A percentile compares a stretch with the other conserved stretches of the same genome.
These are phyloP conservation scores for Coturnix japonica DNA, from an alignment of 2,113 vertebrate genomes.

Conservation along the genomic window DNA sequence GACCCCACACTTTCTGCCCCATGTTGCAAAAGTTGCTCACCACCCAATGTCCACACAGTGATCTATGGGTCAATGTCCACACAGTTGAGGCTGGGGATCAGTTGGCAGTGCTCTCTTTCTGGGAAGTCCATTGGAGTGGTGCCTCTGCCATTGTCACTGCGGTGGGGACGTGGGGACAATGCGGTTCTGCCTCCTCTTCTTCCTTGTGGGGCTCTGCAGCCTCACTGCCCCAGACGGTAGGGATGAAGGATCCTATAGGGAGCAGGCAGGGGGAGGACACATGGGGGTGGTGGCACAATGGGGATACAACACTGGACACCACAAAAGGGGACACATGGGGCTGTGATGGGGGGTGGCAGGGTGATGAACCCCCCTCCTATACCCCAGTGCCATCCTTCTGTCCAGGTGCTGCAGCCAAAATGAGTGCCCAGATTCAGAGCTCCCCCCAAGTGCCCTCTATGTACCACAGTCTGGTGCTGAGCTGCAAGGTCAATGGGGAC, in stretches of 20 bases:
- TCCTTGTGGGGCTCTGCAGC: rapidly evolving
- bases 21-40: too few species aligned
- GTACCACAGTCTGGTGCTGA: neutral
- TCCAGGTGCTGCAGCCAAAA: neutral
- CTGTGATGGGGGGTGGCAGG: neutral
- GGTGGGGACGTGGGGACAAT: neutral
- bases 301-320: neutral
- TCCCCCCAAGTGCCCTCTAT: rapidly evolving
- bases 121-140: too few species aligned
- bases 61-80: neutral
- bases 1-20: too few species aligned
- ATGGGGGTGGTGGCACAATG: neutral
- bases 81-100: too few species aligned
- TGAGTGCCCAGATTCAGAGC: neutral
- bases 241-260: rapidly evolving
- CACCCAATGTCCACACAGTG: rapidly evolving
- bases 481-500: neutral
- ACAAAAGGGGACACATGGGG: neutral
- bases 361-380: neutral
- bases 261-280: neutral
- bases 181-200: neutral
- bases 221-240: rapidly evolving
- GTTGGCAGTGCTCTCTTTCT: too few species aligned
- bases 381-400: neutral
- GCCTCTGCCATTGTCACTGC: rapidly evolving